phyloP scores from a whole-genome alignment of 2,888 invertebrate genomes.

The Trissoscelio sp. region DNA sequence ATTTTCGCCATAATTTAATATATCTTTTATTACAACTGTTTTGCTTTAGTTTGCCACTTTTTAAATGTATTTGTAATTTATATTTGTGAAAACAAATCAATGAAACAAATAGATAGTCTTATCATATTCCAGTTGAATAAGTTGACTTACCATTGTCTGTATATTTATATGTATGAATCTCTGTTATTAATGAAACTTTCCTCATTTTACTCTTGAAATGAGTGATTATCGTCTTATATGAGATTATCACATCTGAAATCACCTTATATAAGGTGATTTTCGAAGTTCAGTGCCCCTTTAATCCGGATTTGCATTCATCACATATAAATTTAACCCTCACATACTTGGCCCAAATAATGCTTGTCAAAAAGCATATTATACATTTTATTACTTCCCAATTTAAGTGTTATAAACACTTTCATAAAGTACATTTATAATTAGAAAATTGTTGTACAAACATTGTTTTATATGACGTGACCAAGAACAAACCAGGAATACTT shows the following conservation, averaged over 20 bases:
- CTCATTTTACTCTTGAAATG: conserved; percentile 18
- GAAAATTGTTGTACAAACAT: too few species aligned
- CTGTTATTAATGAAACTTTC: conserved; percentile 9
- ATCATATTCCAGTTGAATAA: not conserved
- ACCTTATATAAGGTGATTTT: conserved; percentile 25
- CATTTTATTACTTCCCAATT: not conserved
- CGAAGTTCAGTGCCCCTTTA: conserved; percentile 36
- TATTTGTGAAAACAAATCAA: not conserved
- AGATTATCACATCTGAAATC: conserved; percentile 36
- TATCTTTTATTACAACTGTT: too few species aligned
- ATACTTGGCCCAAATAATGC: conserved; percentile 1
- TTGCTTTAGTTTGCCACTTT: too few species aligned
- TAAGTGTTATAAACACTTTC: not conserved
- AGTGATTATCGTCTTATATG: conserved; percentile 27
- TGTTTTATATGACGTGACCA: too few species aligned
- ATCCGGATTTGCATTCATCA: conserved; percentile 37
- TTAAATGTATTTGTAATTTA: not conserved
- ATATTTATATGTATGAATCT: conserved; percentile 4
- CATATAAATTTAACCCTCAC: conserved; percentile 7
- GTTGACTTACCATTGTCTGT: not conserved
- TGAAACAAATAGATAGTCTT: too few species aligned
- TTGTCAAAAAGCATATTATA: conserved; percentile 4
- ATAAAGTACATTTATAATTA: not conserved
- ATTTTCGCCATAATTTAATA: not conserved
- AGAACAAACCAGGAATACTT: too few species aligned